Evolutionary conservation across 2,888 invertebrate species (phyloP), one percentile per base, ranked within the genome.

Genomic region (Sylvicola cinctus): DNA sequence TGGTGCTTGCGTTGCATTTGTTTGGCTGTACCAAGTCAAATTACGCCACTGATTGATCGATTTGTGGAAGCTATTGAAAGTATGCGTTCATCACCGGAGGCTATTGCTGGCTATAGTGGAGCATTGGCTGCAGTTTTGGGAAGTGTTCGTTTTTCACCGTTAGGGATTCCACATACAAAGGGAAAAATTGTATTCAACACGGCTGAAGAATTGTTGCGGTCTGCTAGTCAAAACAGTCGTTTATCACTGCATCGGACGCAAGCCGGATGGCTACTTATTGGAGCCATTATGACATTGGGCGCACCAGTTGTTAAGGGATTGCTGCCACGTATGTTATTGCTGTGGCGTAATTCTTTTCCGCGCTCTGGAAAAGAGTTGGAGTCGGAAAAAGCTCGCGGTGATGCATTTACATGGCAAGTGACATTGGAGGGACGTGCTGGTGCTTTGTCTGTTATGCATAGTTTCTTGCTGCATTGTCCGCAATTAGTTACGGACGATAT

Each of bases 391-490:
- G 76, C 85, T 12, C 66, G 96, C 47, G 81, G 91, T 6, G 96
- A 98, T 61, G 85, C 91, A 0, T 95, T 96, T 52, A 96, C 96
- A n/a, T 96, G 96, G 96, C 88, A 90, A 66, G 79, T 96, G 29
- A 93, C 95, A 1, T 60, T 98, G 36, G 95, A 96, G 60, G 91
- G 91, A 3, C 69, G 96, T 29, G 90, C 95, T 3, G 96, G 96
- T 1, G 96, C 96, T 2, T 60, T 98, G 10, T 88, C 91, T 29
- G 90, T 95, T 0, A 79, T 98, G 71, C 80, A 90, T 51, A 91
- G 91, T 54, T 78, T 98, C 52, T 61, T 96, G 29, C 65, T 78
- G 23, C 79, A 93, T 55, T 95, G 91, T 47, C 79, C 84, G 1
- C 87, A 93, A 43, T 60, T 96, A 38, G 71, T 88, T 2, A 84